Percentiles rank a stretch among this genome's conserved stretches.
phyloP scores from a whole-genome alignment of 1,140 invertebrate genomes.

The Propsilocerus akamusi region DNA sequence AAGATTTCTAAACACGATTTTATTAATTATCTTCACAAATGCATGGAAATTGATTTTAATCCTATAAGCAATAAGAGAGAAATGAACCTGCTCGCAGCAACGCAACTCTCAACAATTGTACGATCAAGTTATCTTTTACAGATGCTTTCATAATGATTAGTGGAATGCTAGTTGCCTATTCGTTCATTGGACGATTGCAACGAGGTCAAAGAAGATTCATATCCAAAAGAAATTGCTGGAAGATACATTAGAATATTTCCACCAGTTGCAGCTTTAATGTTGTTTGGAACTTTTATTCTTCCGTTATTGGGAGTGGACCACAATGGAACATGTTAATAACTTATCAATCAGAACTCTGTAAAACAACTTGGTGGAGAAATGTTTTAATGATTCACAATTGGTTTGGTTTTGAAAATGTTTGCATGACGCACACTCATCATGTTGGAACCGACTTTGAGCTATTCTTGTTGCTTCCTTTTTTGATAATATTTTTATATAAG shows the following conservation, averaged over 20 bases:
- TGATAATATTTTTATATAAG: not conserved
- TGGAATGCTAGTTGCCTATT: slow-evolving; percentile 37
- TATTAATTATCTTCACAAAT: slow-evolving; percentile 41
- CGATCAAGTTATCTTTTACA: slow-evolving; percentile 40
- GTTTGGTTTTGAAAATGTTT: not conserved
- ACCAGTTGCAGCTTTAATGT: not conserved
- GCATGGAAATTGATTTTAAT: slow-evolving; percentile 41
- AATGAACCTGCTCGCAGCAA: slow-evolving; percentile 32
- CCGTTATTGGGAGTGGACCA: not conserved
- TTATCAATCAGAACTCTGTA: not conserved
- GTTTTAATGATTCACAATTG: not conserved
- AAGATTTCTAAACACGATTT: slow-evolving; percentile 35
- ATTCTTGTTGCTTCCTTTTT: not conserved
- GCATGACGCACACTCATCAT: not conserved
- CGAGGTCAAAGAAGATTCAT: slow-evolving; percentile 21
- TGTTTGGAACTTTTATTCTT: not conserved
- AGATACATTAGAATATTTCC: slow-evolving; percentile 18
- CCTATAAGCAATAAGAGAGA: slow-evolving; percentile 39
- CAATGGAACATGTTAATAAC: not conserved
- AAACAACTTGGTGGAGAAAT: not conserved
- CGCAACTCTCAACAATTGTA: slow-evolving; percentile 39
- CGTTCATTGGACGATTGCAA: slow-evolving; percentile 31
- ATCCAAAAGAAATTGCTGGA: slow-evolving; percentile 18
- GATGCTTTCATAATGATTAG: slow-evolving; percentile 48
- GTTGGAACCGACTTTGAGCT: not conserved